phyloP scores from a whole-genome alignment of 2,888 invertebrate genomes.

The Entomobrya proxima region DNA sequence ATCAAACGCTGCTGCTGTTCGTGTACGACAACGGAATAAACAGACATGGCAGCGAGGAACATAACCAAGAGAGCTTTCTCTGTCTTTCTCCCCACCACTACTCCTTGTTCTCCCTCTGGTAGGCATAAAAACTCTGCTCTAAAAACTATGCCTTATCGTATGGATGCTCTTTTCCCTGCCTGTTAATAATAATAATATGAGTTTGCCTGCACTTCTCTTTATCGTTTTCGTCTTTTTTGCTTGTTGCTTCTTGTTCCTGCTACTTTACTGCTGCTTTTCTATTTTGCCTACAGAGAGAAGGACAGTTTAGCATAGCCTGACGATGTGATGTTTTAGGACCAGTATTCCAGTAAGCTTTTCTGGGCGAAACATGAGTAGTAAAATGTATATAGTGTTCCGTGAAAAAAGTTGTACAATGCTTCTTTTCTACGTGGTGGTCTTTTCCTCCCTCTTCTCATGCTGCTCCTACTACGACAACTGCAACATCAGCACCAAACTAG shows the following conservation, averaged over 20 bases:
- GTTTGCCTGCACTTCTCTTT: not conserved
- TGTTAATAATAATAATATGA: slow-evolving; percentile 24
- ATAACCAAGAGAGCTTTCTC: slow-evolving; percentile 27
- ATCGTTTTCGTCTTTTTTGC: slow-evolving; percentile 28
- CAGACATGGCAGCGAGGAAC: not conserved
- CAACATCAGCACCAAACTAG: not conserved
- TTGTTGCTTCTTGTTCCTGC: slow-evolving; percentile 37
- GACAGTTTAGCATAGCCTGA: not conserved
- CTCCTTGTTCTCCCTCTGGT: not conserved
- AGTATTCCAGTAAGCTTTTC: not conserved
- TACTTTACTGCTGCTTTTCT: slow-evolving; percentile 4
- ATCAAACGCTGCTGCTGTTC: slow-evolving; percentile 19
- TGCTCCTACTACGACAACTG: not conserved
- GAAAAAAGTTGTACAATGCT: slow-evolving; percentile 36
- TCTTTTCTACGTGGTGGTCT: slow-evolving; percentile 18
- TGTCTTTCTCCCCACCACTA: not conserved
- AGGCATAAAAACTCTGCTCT: not conserved
- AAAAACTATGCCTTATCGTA: slow-evolving; percentile 3
- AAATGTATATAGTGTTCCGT: slow-evolving; percentile 24
- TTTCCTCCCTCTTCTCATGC: not conserved
- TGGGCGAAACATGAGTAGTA: slow-evolving; percentile 30
- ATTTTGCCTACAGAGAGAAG: not conserved
- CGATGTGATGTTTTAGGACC: slow-evolving; percentile 9
- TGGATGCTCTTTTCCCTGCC: slow-evolving; percentile 4
- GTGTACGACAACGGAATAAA: not conserved